Evolutionary conservation across 2,888 invertebrate genomes (phyloP).

Genomic region (Epistrophella euchroma): DNA sequence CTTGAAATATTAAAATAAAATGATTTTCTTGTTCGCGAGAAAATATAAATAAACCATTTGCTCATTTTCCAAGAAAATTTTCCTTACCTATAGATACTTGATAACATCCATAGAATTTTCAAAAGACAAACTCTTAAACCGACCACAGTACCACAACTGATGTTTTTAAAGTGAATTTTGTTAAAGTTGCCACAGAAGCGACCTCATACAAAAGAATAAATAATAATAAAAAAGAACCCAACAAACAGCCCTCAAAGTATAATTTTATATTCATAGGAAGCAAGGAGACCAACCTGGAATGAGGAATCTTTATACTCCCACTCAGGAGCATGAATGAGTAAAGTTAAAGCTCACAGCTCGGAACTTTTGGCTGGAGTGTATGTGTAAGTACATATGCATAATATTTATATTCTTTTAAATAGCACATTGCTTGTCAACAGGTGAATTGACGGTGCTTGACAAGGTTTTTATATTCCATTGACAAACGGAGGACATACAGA

Average conservation of each 20-base stretch:
- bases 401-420: neutral
- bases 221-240: conserved; percentile 9
- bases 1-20: neutral
- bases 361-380: neutral
- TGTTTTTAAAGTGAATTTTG: conserved; percentile 11
- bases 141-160: neutral
- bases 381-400: neutral
- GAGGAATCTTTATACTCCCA: neutral
- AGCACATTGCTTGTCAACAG: conserved; percentile 16
- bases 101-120: neutral
- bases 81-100: too few relatives aligned
- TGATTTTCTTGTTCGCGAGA: neutral
- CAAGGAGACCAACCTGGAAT: conserved; percentile 3
- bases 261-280: conserved; percentile 57
- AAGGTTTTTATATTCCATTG: conserved; percentile 16
- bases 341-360: conserved; percentile 5
- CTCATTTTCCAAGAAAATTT: neutral
- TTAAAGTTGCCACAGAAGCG: conserved; percentile 17
- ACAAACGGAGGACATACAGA: neutral
- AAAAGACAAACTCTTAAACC: neutral
- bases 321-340: neutral
- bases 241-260: conserved; percentile 18
- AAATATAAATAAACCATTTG: conserved; percentile 17
- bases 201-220: conserved; percentile 11
- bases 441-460: conserved; percentile 13